These are phyloP conservation scores for Falcunculus frontatus DNA, from an alignment of 2,113 vertebrate genomes.

Conservation along the genomic window DNA sequence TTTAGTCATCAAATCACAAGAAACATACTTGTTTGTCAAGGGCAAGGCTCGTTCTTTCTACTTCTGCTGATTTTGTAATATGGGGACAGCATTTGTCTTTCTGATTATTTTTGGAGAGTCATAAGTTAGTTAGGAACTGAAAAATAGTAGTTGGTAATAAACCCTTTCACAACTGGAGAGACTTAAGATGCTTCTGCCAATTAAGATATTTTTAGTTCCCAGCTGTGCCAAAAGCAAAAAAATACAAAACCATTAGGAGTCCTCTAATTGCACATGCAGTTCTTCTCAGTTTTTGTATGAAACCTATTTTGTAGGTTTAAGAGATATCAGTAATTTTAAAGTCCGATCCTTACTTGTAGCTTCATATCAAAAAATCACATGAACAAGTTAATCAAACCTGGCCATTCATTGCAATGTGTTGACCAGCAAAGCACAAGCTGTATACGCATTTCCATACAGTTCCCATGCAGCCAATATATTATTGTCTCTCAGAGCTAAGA, in stretches of 20 bases:
- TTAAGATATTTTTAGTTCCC: background rate
- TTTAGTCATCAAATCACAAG: background rate
- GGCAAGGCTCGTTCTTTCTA: background rate
- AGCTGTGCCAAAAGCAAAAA: background rate
- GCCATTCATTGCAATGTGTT: background rate
- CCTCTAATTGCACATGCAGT: background rate
- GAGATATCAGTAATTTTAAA: background rate
- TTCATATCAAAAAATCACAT: background rate
- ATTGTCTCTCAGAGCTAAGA: background rate
- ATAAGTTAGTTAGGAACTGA: background rate
- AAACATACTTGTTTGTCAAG: background rate
- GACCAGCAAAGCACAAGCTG: background rate
- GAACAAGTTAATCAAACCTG: background rate
- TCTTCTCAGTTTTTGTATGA: background rate
- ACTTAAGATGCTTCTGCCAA: background rate
- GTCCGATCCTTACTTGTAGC: background rate
- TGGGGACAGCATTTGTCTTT: background rate
- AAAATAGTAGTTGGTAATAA: background rate
- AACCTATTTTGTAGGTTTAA: background rate
- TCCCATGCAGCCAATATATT: background rate
- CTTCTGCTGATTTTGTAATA: background rate
- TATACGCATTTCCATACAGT: fast-evolving
- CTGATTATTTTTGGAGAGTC: background rate
- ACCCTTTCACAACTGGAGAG: background rate
- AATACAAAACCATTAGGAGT: background rate